Percentiles rank a stretch among this genome's conserved stretches.
These are phyloP conservation scores for Lacerta bilineata DNA, from an alignment of 2,797 vertebrate species.

Conservation along the genomic window DNA sequence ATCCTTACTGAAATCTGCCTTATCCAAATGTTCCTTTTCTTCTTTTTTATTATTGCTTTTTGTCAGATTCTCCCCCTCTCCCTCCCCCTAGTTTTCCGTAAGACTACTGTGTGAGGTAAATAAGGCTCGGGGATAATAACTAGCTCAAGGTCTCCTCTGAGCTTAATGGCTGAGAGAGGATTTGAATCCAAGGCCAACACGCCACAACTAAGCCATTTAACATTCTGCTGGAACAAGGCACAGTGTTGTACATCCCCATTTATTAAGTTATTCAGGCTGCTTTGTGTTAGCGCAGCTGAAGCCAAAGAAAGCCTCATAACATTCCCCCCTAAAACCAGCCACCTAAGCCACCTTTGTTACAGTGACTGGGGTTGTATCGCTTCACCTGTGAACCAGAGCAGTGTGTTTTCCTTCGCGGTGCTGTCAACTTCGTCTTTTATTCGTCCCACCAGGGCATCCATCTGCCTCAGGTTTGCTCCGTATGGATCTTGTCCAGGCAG, in stretches of 20 bases:
- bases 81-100: no score
- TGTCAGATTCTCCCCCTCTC: no score
- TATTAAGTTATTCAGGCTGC: neutral
- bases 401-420: constrained; percentile 80
- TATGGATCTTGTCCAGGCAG: constrained; percentile 71
- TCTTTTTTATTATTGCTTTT: no score
- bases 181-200: neutral
- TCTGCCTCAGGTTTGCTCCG: constrained; percentile 84
- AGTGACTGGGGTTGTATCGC: neutral
- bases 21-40: no score
- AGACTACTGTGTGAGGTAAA: no score
- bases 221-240: neutral
- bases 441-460: constrained; percentile 90
- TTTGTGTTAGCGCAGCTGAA: neutral
- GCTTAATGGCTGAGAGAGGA: neutral
- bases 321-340: neutral
- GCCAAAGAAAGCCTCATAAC: neutral
- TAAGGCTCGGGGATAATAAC: neutral
- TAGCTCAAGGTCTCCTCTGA: neutral
- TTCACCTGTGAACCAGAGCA: constrained; percentile 94
- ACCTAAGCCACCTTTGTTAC: neutral
- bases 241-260: neutral
- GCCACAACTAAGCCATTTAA: neutral
- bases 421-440: constrained; percentile 82
- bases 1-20: no score